Base-by-base conservation (phyloP, 2,888 invertebrate genomes). In the Euzetes globulus region DNA sequence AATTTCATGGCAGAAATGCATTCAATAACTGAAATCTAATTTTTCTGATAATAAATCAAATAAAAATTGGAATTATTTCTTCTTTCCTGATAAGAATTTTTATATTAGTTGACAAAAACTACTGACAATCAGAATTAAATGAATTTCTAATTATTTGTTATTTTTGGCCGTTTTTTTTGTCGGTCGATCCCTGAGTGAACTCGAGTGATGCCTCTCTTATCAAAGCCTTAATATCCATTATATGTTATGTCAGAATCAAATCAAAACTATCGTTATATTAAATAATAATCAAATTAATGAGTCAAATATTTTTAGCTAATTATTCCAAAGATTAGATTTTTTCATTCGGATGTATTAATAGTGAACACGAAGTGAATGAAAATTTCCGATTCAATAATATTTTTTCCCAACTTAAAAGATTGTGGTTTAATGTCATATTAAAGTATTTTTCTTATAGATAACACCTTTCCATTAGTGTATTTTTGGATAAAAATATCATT, bases 251-350 rank as follows among this genome's bases (percentile, higher is more conserved):
- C 55, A 55, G 55, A 19, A 52, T 4, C 7, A 13, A 41, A 41
- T 5, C 41, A 22, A n/a, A 50, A 55, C 3, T 55, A 25, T 55
- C 13, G 9, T 13, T 55, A 25, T 25, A 55, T 25, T 25, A 55
- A 22, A 22, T 55, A 55, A 55, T 55, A 55, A 55, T 55, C 22
- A 22, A 55, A 55, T 22, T 55, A 55, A 55, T 55, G 55, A 55
- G 25, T 13, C 9, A 19, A 55, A 55, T 11, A 55, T 55, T 55
- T 55, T 19, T 13, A 11, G 19, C 22, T 22, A 55, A 22, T 55
- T 55, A 22, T 19, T 25, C 22, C 5, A 25, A 9, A 55, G 55
- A 55, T 55, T 55, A 55, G 55, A 55, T 55, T 55, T 55, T 22
- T 0, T 22, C 11, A 5, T 25, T 9, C 19, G 22, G 22, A 55